Conservation (phyloP, 2,797 vertebrate species). For the Scolopax bukidnonensis region DNA sequence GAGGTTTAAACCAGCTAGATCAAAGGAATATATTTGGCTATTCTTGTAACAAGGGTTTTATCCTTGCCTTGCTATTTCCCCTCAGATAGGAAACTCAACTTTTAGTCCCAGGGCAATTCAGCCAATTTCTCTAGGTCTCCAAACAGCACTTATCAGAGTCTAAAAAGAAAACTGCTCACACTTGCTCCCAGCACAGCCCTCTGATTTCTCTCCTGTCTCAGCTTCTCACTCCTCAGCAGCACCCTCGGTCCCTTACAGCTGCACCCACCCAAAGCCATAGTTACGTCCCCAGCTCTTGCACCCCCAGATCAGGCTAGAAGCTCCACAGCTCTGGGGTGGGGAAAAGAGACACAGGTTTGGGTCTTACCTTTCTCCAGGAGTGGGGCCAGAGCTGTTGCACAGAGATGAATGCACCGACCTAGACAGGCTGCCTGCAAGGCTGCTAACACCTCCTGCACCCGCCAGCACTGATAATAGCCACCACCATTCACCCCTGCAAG, state of each 20-base stretch:
- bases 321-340: background rate
- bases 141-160: background rate
- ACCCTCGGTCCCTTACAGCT: background rate
- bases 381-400: rapidly evolving
- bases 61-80: background rate
- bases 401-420: background rate
- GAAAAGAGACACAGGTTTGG: rapidly evolving
- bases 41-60: background rate
- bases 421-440: background rate
- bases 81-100: background rate
- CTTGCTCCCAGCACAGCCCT: background rate
- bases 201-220: background rate
- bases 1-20: conserved; percentile 36
- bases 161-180: background rate
- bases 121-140: background rate
- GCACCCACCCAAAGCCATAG: background rate
- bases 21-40: conserved; percentile 33
- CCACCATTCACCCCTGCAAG: background rate
- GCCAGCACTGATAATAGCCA: background rate
- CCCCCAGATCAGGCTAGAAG: background rate
- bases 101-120: background rate
- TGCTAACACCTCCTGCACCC: background rate
- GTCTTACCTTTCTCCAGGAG: background rate
- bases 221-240: background rate
- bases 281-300: background rate